Conservation (phyloP, 2,797 vertebrate genomes). For the Neosilurus mollespiculum region DNA sequence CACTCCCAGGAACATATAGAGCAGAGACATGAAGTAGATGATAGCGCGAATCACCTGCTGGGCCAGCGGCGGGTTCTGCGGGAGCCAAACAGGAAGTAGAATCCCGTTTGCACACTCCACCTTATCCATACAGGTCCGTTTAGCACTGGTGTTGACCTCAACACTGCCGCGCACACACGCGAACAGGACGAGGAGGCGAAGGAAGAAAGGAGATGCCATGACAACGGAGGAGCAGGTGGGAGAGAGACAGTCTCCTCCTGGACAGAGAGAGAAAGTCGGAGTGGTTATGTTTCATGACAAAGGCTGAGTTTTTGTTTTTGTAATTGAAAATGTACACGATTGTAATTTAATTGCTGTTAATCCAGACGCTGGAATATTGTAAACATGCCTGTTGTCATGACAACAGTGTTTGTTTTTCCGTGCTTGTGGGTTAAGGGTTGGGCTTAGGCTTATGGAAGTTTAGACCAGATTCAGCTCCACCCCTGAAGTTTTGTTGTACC, state of each 20-base stretch:
- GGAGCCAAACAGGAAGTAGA: conserved; percentile 87
- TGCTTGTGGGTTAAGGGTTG: not conserved
- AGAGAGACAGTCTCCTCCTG: conserved; percentile 29
- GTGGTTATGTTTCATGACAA: not conserved
- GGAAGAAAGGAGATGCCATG: conserved; percentile 49
- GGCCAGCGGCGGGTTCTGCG: conserved; percentile 77
- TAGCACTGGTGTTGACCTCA: conserved; percentile 46
- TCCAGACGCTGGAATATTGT: not conserved
- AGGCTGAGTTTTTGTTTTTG: not conserved
- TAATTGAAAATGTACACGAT: not conserved
- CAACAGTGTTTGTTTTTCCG: not conserved
- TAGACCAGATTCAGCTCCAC: not conserved
- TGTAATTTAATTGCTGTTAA: not conserved
- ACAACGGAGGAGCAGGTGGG: conserved; percentile 36
- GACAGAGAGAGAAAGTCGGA: not conserved
- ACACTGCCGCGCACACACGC: conserved; percentile 36
- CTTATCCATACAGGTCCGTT: conserved; percentile 51
- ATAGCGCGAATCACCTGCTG: conserved; percentile 84
- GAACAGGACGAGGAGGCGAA: conserved; percentile 51
- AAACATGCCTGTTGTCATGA: not conserved
- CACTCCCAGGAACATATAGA: conserved; percentile 94
- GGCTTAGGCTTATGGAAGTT: not conserved
- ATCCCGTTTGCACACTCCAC: conserved; percentile 81
- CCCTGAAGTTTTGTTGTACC: not conserved
- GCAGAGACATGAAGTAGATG: conserved; percentile 88